Evolutionary conservation across 2,113 vertebrate genomes (phyloP), one percentile per base, ranked within the genome.

Genomic region (Zeus faber): DNA sequence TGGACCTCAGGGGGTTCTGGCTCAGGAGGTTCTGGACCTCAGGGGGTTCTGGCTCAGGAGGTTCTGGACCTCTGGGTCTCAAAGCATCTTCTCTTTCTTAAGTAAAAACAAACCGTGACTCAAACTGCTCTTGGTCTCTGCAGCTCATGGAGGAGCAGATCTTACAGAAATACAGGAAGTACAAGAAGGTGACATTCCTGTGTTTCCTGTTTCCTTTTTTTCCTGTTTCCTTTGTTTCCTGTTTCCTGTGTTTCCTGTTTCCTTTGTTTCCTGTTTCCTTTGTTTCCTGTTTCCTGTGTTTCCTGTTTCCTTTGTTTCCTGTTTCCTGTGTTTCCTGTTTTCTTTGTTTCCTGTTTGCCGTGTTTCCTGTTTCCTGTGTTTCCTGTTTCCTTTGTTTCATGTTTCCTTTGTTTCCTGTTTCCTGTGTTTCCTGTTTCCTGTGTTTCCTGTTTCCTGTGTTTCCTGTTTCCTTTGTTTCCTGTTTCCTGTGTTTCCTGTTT

Each of bases 61-160:
- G 10, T 44, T 8, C 7, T 44, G 33, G n/a, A 37, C 33, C 4
- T 11, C 33, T 3, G 33, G 33, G 33, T 44, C 22, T 54, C 49
- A 26, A 18, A 20, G 1, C 33, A 7, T 25, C 20, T 29, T 29
- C 9, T 9, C 8, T 33, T 57, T 31, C 3, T 46, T 9, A 21
- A 33, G 45, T 21, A 43, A 4, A 43, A 7, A 26, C 24, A 27
- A 5, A 27, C 26, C 45, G 40, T 17, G 16, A 9, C 5, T 14
- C 31, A 76, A 49, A 72, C 52, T 48, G n/a, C 21, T 63, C 37
- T 55, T 24, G 58, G 43, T 63, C 62, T 20, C 89, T 88, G 60
- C 85, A 93, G 92, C 65, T 87, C 2, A 88, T 91, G 68, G 92
- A 92, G 84, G 89, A 89, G 21, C 90, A 91, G 81, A 91, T 93